phyloP scores from a whole-genome alignment of 2,797 vertebrate species.

The Chromobotia macracanthus region DNA sequence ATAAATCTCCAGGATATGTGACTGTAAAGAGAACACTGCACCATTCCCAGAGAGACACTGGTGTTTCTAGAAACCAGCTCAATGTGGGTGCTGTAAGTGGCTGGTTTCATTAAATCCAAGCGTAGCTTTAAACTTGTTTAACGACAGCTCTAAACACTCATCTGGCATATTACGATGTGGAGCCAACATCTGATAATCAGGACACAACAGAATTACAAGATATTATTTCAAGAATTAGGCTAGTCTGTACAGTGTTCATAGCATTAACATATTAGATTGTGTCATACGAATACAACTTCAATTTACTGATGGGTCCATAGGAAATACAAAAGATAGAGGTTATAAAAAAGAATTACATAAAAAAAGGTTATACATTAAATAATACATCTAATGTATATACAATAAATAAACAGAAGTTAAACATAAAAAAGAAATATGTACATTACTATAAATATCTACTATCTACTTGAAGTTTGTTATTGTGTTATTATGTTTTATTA shows the following conservation, averaged over 20 bases:
- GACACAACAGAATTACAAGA: not conserved
- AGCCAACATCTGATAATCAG: not conserved
- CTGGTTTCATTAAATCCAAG: not conserved
- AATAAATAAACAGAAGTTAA: too few relatives aligned
- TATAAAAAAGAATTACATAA: not conserved
- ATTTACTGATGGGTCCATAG: not conserved
- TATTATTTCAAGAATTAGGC: not conserved
- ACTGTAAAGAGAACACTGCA: conserved; percentile 30
- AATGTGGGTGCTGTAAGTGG: not conserved
- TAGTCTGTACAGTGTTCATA: not conserved
- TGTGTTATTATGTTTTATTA: not conserved
- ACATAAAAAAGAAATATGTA: not conserved
- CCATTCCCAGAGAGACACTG: conserved; percentile 19
- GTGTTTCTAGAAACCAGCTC: conserved; percentile 31
- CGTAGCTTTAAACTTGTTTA: not conserved
- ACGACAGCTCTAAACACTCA: conserved; percentile 10
- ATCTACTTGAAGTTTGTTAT: not conserved
- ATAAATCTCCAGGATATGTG: conserved; percentile 52
- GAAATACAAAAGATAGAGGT: not conserved
- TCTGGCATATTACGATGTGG: not conserved
- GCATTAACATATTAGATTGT: not conserved
- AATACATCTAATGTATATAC: too few relatives aligned
- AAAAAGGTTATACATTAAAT: too few relatives aligned
- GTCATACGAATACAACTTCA: not conserved
- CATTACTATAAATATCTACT: not conserved